Evolutionary conservation across 1,140 invertebrate genomes (phyloP).

Genomic region (Xylocopa sonorina): DNA sequence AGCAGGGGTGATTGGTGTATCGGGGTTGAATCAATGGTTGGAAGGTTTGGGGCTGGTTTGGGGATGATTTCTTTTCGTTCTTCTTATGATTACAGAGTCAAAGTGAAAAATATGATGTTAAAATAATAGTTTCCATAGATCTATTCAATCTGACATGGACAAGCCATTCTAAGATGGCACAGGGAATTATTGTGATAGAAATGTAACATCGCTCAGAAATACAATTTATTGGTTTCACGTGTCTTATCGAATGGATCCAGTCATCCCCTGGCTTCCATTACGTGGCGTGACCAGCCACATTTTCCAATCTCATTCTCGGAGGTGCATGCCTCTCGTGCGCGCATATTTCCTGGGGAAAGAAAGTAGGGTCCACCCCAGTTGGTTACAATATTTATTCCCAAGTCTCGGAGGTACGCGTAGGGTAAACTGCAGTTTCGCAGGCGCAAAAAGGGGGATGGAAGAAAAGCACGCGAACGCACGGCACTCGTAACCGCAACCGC

Average conservation of each 20-base stretch:
- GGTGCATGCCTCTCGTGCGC: neutral
- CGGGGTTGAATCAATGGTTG: too few species aligned
- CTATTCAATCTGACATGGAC: too few species aligned
- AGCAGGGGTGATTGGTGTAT: neutral
- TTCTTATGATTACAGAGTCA: too few species aligned
- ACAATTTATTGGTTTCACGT: neutral
- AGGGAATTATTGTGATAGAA: too few species aligned
- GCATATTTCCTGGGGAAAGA: constrained; percentile 14
- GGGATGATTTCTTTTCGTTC: too few species aligned
- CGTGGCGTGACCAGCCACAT: neutral
- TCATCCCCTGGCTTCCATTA: neutral
- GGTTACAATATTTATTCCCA: constrained; percentile 41
- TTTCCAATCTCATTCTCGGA: constrained; percentile 4
- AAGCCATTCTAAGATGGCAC: too few species aligned
- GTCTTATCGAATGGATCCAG: neutral
- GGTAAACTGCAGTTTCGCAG: constrained; percentile 11
- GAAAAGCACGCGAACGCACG: constrained; percentile 18
- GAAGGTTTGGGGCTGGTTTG: too few species aligned
- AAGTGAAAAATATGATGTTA: too few species aligned
- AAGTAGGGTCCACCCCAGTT: neutral
- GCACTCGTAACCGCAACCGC: neutral
- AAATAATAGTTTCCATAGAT: too few species aligned
- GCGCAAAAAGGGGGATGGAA: neutral
- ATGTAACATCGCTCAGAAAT: neutral
- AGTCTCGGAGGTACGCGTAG: neutral